phyloP scores from a whole-genome alignment of 2,113 vertebrate species.

The Prunella fulvescens region DNA sequence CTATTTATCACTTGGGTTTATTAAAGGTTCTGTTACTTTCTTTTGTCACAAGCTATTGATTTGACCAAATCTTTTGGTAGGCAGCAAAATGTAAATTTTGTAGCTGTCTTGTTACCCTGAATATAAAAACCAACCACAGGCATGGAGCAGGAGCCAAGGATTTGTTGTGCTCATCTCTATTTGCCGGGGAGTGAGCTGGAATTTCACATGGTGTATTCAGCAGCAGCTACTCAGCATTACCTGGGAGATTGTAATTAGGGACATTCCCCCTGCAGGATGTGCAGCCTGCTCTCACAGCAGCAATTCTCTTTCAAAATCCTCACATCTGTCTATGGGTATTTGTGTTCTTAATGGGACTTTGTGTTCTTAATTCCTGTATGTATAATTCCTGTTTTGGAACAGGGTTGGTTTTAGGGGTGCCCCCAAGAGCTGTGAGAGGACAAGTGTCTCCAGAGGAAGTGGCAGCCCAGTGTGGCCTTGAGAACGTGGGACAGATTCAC shows the following conservation, averaged over 20 bases:
- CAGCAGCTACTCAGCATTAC: not conserved
- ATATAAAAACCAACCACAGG: not conserved
- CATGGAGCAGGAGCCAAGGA: not conserved
- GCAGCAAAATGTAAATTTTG: not conserved
- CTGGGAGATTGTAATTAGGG: not conserved
- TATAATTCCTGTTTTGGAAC: not conserved
- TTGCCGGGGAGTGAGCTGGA: not conserved
- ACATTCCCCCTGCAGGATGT: not conserved
- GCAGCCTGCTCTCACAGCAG: not conserved
- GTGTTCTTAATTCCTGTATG: not conserved
- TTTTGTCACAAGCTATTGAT: not conserved
- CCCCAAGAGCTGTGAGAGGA: accelerated
- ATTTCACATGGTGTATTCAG: not conserved
- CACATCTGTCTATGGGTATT: not conserved
- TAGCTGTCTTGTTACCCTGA: not conserved
- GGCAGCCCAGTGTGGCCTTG: not conserved
- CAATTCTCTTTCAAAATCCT: not conserved
- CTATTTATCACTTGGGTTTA: not conserved
- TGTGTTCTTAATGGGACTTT: not conserved
- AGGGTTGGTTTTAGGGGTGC: not conserved
- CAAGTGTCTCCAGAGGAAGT: too few species aligned
- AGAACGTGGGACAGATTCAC: not conserved
- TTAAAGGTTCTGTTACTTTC: not conserved
- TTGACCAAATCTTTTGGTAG: not conserved
- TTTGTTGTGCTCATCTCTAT: not conserved